phyloP scores from a whole-genome alignment of 1,140 invertebrate genomes.

The Asbolus verrucosus region DNA sequence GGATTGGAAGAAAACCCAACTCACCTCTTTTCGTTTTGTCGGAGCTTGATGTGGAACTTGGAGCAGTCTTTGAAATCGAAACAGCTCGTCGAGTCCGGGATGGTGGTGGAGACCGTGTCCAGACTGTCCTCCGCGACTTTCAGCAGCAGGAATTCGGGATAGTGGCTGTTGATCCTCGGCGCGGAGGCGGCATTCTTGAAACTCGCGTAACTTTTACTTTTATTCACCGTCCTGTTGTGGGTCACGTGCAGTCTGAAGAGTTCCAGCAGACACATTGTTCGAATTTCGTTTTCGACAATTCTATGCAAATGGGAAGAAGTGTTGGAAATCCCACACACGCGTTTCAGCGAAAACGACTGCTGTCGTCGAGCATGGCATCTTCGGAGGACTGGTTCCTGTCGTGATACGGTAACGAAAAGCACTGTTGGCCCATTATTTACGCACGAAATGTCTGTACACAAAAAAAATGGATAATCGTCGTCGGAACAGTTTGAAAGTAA shows the following conservation, averaged over 20 bases:
- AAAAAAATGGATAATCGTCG: constrained; percentile 24
- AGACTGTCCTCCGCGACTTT: constrained; percentile 31
- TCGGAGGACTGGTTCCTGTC: constrained; percentile 35
- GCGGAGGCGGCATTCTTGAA: not conserved
- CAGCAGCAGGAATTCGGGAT: constrained; percentile 45
- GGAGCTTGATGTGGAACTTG: constrained; percentile 32
- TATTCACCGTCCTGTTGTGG: constrained; percentile 35
- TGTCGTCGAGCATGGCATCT: constrained; percentile 24
- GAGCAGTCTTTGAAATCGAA: constrained; percentile 18
- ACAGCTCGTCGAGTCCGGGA: not conserved
- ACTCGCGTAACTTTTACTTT: constrained; percentile 13
- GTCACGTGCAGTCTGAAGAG: constrained; percentile 46
- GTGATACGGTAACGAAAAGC: constrained; percentile 45
- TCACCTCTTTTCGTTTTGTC: constrained; percentile 44
- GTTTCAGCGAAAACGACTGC: too few species aligned
- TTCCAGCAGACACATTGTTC: constrained; percentile 49
- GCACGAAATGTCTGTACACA: constrained; percentile 45
- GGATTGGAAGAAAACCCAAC: too few species aligned
- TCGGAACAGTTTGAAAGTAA: constrained; percentile 15
- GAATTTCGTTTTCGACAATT: too few species aligned
- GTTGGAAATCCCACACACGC: too few species aligned
- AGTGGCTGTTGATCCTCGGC: constrained; percentile 17
- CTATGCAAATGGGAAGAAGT: too few species aligned
- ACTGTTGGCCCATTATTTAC: constrained; percentile 45
- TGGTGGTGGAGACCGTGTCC: constrained; percentile 41